Percentiles rank a stretch among this genome's conserved stretches.
Evolutionary conservation across 2,113 vertebrate genomes (phyloP).

Genomic region (Pelecanoides urinatrix): DNA sequence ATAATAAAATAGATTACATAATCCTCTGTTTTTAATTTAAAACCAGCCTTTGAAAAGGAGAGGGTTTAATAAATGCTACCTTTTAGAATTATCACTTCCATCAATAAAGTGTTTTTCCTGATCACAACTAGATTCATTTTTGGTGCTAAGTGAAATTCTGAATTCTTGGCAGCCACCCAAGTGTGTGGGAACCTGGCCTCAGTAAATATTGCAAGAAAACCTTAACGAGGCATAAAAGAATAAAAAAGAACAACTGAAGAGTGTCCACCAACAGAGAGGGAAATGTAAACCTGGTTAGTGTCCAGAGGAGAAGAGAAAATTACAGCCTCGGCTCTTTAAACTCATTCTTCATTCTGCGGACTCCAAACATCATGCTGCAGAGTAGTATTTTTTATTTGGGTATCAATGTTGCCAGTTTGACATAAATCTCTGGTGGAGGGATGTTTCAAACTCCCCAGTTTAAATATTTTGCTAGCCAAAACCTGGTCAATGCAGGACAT

Average conservation of each 20-base stretch:
- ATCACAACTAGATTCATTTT: constrained; percentile 3
- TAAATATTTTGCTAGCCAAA: neutral
- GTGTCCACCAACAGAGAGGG: neutral
- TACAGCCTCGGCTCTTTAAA: neutral
- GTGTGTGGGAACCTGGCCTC: neutral
- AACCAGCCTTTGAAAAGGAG: neutral
- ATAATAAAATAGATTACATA: constrained; percentile 1
- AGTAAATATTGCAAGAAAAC: neutral
- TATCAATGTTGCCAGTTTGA: neutral
- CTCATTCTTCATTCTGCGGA: neutral
- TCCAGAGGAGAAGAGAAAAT: neutral
- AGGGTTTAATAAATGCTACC: neutral
- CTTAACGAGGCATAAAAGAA: neutral
- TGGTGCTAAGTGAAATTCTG: neutral
- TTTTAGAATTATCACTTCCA: neutral
- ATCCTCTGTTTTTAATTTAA: constrained; percentile 3
- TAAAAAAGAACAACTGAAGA: neutral
- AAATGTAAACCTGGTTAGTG: neutral
- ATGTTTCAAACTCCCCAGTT: neutral
- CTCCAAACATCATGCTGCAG: neutral
- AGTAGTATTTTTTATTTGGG: neutral
- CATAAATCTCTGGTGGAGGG: neutral
- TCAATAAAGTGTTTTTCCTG: neutral
- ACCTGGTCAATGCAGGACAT: neutral
- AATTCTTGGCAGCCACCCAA: neutral